These are phyloP conservation scores for Vultur gryphus DNA, from an alignment of 2,797 vertebrate species.

Conservation along the genomic window DNA sequence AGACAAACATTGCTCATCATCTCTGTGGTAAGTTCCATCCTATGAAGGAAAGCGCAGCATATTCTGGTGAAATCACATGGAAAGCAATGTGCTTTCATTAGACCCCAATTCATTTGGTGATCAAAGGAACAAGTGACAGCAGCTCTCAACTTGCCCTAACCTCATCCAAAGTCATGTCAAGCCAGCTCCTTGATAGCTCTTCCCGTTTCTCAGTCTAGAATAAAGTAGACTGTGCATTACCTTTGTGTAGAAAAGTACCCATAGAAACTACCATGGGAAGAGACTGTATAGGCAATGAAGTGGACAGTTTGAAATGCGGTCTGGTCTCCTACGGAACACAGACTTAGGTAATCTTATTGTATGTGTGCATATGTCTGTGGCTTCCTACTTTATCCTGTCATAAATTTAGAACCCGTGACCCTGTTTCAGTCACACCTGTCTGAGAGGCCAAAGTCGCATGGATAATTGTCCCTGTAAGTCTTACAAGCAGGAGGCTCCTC, in stretches of 20 bases:
- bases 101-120: not conserved
- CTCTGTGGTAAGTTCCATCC: slow-evolving; percentile 74
- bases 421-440: not conserved
- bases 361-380: accelerated
- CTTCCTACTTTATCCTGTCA: not conserved
- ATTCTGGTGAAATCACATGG: not conserved
- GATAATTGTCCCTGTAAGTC: not conserved
- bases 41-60: slow-evolving; percentile 53
- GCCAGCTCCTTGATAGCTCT: not conserved
- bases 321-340: not conserved
- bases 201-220: not conserved
- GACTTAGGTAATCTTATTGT: accelerated
- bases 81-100: not conserved
- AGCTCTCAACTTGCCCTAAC: not conserved
- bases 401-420: not conserved
- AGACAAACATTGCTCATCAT: slow-evolving; percentile 74
- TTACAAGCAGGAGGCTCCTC: not conserved
- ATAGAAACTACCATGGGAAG: not conserved
- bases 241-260: not conserved
- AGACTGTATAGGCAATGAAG: not conserved
- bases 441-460: not conserved
- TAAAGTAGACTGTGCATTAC: not conserved
- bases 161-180: not conserved
- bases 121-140: not conserved
- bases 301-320: not conserved